These are phyloP conservation scores for Macquaria australasica DNA, from an alignment of 2,113 vertebrate species.

Conservation along the genomic window DNA sequence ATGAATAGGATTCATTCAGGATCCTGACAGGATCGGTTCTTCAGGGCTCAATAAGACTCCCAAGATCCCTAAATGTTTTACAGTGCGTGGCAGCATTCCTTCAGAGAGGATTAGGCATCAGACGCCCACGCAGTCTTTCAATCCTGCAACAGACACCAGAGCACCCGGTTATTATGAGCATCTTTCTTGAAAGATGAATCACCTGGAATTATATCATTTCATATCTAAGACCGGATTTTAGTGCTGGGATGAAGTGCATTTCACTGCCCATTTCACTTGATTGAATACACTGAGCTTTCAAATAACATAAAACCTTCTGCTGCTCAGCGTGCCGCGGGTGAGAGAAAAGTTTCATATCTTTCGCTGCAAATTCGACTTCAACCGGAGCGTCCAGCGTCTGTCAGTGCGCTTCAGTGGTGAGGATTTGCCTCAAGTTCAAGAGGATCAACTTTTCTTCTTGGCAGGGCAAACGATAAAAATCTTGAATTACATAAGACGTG, in stretches of 20 bases:
- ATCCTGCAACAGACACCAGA: slow-evolving; percentile 31
- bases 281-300: slow-evolving; percentile 50
- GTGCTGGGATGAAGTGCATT: slow-evolving; percentile 41
- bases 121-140: slow-evolving; percentile 20
- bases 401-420: slow-evolving; percentile 20
- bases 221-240: slow-evolving; percentile 49
- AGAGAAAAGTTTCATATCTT: slow-evolving; percentile 29
- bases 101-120: slow-evolving; percentile 37
- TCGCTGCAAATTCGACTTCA: slow-evolving; percentile 35
- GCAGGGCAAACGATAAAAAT: slow-evolving; percentile 42
- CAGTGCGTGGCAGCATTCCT: slow-evolving; percentile 11
- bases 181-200: slow-evolving; percentile 57
- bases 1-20: slow-evolving; percentile 1
- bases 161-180: slow-evolving; percentile 20
- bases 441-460: slow-evolving; percentile 56
- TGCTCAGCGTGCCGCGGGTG: slow-evolving; percentile 12
- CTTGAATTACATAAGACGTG: slow-evolving; percentile 31
- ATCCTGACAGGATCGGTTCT: not conserved
- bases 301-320: slow-evolving; percentile 45
- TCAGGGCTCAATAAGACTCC: not conserved
- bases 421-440: slow-evolving; percentile 47
- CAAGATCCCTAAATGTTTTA: slow-evolving; percentile 3
- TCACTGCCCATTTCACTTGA: slow-evolving; percentile 56
- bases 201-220: slow-evolving; percentile 41
- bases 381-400: not conserved